phyloP scores from a whole-genome alignment of 2,797 vertebrate species.

The Poecilia gillii region DNA sequence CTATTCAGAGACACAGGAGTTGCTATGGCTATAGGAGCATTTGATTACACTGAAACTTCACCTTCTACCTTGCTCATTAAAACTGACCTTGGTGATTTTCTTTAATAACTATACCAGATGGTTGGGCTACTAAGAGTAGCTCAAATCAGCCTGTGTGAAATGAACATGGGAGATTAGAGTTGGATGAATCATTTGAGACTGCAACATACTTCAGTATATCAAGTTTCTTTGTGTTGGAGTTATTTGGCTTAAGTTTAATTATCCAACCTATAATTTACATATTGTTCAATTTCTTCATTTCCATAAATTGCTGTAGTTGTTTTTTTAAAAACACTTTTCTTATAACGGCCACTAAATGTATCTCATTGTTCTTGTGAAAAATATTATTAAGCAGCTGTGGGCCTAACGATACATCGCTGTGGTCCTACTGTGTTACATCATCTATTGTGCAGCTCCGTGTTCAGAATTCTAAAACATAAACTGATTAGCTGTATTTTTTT shows the following conservation, averaged over 20 bases:
- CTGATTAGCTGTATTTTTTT: background rate
- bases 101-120: background rate
- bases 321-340: background rate
- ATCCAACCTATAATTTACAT: background rate
- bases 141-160: background rate
- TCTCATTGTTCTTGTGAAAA: background rate
- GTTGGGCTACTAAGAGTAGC: background rate
- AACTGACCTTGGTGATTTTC: background rate
- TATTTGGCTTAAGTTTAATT: background rate
- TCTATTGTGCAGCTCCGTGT: background rate
- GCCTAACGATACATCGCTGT: background rate
- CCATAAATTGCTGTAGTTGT: background rate
- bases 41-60: background rate
- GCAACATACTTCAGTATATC: background rate
- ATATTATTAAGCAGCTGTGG: background rate
- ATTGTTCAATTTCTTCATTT: background rate
- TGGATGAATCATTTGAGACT: background rate
- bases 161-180: background rate
- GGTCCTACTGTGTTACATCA: background rate
- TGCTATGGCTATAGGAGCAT: background rate
- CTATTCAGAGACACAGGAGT: background rate
- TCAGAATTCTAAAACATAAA: background rate
- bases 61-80: constrained; percentile 4
- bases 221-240: background rate
- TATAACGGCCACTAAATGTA: background rate